phyloP scores from a whole-genome alignment of 2,888 invertebrate species.

The Pilophorus perplexus region DNA sequence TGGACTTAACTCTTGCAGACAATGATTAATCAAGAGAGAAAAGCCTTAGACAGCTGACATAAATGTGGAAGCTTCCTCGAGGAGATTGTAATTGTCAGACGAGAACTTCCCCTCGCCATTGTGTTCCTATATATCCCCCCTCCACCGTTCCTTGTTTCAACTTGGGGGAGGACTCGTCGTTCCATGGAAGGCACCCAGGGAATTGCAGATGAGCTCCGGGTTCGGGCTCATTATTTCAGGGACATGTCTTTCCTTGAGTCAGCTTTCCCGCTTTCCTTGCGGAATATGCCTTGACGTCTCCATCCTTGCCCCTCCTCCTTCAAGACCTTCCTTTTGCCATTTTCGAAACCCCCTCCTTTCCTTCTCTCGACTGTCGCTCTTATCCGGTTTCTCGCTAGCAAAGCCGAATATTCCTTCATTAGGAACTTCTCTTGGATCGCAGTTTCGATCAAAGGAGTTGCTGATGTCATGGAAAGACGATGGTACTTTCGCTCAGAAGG shows the following conservation, averaged over 20 bases:
- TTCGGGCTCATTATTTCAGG: slow-evolving; percentile 35
- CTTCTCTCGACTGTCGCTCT: background rate
- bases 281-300: slow-evolving; percentile 30
- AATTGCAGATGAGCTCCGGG: slow-evolving; percentile 35
- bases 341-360: background rate
- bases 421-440: slow-evolving; percentile 28
- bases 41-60: slow-evolving; percentile 43
- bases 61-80: slow-evolving; percentile 40
- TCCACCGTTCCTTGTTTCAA: background rate
- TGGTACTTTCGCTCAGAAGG: too few relatives aligned
- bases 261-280: slow-evolving; percentile 20
- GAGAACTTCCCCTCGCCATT: slow-evolving; percentile 17
- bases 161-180: background rate
- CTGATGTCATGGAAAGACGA: too few relatives aligned
- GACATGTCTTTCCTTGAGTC: slow-evolving; percentile 38
- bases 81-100: slow-evolving; percentile 43
- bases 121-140: too few relatives aligned
- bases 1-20: slow-evolving; percentile 41
- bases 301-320: background rate
- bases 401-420: slow-evolving; percentile 31
- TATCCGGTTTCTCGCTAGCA: background rate
- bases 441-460: too few relatives aligned
- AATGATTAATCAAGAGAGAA: slow-evolving; percentile 42
- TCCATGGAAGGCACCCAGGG: slow-evolving; percentile 24
- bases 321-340: background rate